Evolutionary conservation across 2,797 vertebrate species (phyloP), one percentile per base, ranked within the genome.

Genomic region (Borostomias antarcticus): DNA sequence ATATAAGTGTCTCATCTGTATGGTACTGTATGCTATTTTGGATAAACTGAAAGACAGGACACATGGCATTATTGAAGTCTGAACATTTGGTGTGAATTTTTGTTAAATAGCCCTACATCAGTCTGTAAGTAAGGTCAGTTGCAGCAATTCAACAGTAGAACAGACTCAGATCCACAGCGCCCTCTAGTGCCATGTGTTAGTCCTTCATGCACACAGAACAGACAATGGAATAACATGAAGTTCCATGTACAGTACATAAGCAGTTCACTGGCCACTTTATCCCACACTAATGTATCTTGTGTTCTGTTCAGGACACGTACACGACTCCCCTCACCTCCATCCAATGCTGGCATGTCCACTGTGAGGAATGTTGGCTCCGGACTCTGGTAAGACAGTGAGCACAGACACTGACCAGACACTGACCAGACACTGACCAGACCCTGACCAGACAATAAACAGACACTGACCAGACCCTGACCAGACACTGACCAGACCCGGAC

Each of bases 1-100:
- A 79, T 97, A 97, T 93, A 99, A 98, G 95, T 99, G 97, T 90
- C 96, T 99, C 86, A 98, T 99, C 92, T 99, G 97, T 92, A 98
- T 98, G 96, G 97, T 99, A 90, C 95, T n/a, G n/a, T 13, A 17
- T 17, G 7, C 13, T 45, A 6, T 89, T 79, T 66, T 65, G 52
- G 17, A 52, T 15, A 26, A 40, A 9, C 50, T 15, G 17, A 23
- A 7, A 15, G 40, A 15, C 3, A 15, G 15, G 15, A 45, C 40
- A 45, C n/a, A 15, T n/a, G 4, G n/a, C 15, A 43, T 43, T 3
- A 43, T 17, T 17, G 4, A 45, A 45, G 40, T 43, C 15, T 35
- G n/a, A 43, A 43, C 3, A 43, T n/a, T n/a, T n/a, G n/a, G n/a
- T n/a, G n/a, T n/a, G n/a, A n/a, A n/a, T n/a, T n/a, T n/a, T n/a